A percentile compares a stretch with the other conserved stretches of the same genome.
phyloP scores from a whole-genome alignment of 2,113 vertebrate genomes.

The Notothenia rossii region DNA sequence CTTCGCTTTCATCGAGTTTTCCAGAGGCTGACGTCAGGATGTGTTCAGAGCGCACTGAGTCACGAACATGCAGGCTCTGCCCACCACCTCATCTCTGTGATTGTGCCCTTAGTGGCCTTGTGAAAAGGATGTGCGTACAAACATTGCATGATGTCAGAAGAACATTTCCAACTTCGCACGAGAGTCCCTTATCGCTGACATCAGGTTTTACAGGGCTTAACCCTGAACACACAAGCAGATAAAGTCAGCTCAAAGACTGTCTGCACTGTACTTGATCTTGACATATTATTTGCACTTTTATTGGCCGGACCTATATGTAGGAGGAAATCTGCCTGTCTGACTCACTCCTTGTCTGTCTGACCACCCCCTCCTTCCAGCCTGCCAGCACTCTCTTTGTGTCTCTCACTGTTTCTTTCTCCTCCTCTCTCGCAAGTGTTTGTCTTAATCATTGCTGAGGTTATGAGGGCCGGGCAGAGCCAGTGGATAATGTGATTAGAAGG shows the following conservation, averaged over 20 bases:
- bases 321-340: conserved; percentile 75
- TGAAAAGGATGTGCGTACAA: conserved; percentile 36
- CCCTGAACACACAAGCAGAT: conserved; percentile 39
- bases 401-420: conserved; percentile 55
- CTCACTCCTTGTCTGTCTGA: conserved; percentile 79
- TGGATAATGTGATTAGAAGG: conserved; percentile 72
- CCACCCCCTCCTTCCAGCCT: conserved; percentile 70
- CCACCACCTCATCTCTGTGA: conserved; percentile 58
- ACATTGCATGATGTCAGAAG: conserved; percentile 68
- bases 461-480: conserved; percentile 58
- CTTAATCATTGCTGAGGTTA: conserved; percentile 71
- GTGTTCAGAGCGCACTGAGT: conserved; percentile 66
- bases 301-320: conserved; percentile 70
- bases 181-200: conserved; percentile 53
- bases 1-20: conserved; percentile 68
- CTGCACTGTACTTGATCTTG: conserved; percentile 38
- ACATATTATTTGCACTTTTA: conserved; percentile 63
- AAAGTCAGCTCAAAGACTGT: conserved; percentile 32
- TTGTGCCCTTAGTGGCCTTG: conserved; percentile 49
- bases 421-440: conserved; percentile 60
- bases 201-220: conserved; percentile 43
- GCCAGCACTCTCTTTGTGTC: conserved; percentile 67
- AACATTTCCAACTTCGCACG: conserved; percentile 50
- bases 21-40: conserved; percentile 69
- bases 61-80: conserved; percentile 55